phyloP scores from a whole-genome alignment of 2,113 vertebrate genomes.

The Paracanthobrama guichenoti region DNA sequence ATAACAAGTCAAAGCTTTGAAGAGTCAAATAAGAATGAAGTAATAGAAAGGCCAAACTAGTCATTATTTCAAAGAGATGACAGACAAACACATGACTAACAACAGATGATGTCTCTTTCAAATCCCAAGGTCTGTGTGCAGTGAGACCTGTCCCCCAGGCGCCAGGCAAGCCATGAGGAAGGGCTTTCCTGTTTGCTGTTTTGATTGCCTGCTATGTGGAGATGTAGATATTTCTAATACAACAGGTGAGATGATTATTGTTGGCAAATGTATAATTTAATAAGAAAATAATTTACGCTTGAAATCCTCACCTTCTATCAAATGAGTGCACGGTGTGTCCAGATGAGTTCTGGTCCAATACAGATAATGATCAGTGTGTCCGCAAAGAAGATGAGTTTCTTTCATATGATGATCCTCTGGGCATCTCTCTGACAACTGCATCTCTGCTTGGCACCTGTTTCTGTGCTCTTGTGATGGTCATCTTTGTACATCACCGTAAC shows the following conservation, averaged over 20 bases:
- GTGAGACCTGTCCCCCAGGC: slow-evolving; percentile 68
- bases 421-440: no score
- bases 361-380: no score
- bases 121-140: slow-evolving; percentile 71
- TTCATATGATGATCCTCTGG: no score
- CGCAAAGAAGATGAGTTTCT: no score
- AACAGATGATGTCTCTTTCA: neutral
- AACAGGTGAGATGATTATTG: slow-evolving; percentile 62
- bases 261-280: neutral
- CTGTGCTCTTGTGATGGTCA: no score
- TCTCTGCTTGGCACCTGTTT: no score
- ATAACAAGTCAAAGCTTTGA: neutral
- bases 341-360: no score
- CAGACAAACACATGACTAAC: neutral
- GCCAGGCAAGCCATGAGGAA: slow-evolving; percentile 40
- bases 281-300: no score
- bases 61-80: neutral
- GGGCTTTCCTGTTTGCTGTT: slow-evolving; percentile 14
- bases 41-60: neutral
- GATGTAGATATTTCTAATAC: slow-evolving; percentile 72
- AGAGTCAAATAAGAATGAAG: neutral
- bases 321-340: no score
- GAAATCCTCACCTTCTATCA: no score
- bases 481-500: no score
- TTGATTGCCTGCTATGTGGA: slow-evolving; percentile 76